Evolutionary conservation across 2,888 invertebrate genomes (phyloP).

Genomic region (Xylocampa areola): DNA sequence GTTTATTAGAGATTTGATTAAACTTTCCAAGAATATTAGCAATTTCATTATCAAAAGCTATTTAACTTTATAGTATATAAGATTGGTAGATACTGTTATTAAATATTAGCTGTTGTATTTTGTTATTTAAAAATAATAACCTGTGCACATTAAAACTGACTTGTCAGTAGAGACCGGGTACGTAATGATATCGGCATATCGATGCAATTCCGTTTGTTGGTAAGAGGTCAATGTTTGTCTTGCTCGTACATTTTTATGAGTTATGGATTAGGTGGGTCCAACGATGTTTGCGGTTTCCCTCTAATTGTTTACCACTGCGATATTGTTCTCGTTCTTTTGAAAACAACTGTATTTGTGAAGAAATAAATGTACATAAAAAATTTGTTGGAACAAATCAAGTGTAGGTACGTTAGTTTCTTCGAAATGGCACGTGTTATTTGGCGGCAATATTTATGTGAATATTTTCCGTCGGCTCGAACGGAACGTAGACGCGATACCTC

Average conservation of each 20-base stretch:
- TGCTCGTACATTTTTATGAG: conserved; percentile 86
- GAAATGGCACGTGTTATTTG: conserved; percentile 39
- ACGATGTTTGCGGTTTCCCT: conserved; percentile 77
- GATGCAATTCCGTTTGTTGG: conserved; percentile 69
- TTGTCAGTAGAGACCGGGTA: neutral
- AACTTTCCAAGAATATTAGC: conserved; percentile 52
- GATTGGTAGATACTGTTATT: conserved; percentile 43
- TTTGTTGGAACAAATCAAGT: neutral
- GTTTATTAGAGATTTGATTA: conserved; percentile 51
- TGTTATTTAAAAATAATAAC: conserved; percentile 16
- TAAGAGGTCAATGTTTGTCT: conserved; percentile 74
- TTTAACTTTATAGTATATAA: conserved; percentile 48
- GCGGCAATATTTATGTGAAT: conserved; percentile 55
- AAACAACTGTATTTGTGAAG: neutral
- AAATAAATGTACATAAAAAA: neutral
- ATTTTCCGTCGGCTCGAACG: conserved; percentile 56
- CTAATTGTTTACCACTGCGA: conserved; percentile 69
- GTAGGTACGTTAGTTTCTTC: neutral
- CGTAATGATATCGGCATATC: conserved; percentile 26
- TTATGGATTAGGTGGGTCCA: conserved; percentile 84
- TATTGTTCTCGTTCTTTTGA: conserved; percentile 10
- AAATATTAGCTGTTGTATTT: conserved; percentile 30
- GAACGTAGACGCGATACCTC: conserved; percentile 63
- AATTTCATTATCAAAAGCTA: conserved; percentile 51
- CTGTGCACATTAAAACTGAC: conserved; percentile 13